A percentile compares a stretch with the other conserved stretches of the same genome.
Conservation (phyloP, 2,888 invertebrate species). For the Cephalotes varians region DNA sequence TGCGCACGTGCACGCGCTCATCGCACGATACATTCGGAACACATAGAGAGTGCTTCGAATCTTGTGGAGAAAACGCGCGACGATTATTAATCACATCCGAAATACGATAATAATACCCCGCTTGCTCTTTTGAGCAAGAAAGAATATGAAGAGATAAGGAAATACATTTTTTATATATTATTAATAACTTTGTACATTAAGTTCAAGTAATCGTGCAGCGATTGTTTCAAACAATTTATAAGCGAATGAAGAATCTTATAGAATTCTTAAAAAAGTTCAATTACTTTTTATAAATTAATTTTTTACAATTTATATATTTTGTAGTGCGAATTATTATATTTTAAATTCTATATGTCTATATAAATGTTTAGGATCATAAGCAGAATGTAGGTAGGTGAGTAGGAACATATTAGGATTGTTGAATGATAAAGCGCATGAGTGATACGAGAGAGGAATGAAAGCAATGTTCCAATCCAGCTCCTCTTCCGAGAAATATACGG, state of each 20-base stretch:
- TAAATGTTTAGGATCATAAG: neutral
- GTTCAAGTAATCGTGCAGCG: neutral
- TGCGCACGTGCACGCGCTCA: slow-evolving; percentile 21
- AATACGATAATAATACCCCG: neutral
- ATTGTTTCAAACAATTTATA: neutral
- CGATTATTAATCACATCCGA: slow-evolving; percentile 22
- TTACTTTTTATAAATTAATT: neutral
- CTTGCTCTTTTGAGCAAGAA: neutral
- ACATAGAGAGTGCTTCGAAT: slow-evolving; percentile 4
- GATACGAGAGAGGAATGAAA: slow-evolving; percentile 36
- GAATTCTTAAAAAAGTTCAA: neutral
- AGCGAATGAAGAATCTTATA: neutral
- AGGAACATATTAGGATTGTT: neutral
- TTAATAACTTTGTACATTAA: neutral
- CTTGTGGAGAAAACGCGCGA: neutral
- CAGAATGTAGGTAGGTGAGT: neutral
- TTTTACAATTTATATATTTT: neutral
- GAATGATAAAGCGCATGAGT: neutral
- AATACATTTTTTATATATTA: neutral
- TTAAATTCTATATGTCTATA: neutral
- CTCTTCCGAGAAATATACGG: slow-evolving; percentile 19
- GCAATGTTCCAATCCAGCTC: slow-evolving; percentile 33
- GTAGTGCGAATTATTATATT: neutral
- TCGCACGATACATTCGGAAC: slow-evolving; percentile 45
- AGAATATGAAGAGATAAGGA: neutral